Evolutionary conservation across 2,888 invertebrate species (phyloP), one percentile per base, ranked within the genome.

Genomic region (Cinara cedri): DNA sequence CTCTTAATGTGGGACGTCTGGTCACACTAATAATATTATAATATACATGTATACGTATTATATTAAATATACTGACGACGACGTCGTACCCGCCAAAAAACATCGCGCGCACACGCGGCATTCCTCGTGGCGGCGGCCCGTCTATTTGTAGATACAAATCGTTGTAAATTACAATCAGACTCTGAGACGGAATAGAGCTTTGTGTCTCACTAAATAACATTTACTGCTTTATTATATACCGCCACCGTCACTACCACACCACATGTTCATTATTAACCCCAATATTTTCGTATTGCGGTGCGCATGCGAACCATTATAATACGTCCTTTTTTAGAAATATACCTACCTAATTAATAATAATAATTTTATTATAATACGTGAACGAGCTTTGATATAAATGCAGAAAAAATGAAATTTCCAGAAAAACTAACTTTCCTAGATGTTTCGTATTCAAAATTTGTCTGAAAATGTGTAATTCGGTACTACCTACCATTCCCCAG

Each of bases 141-240:
- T 70, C 78, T 78, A 78, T 78, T 78, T 78, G 78, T 78, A 78
- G 78, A 70, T 70, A 78, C 78, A 78, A 78, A 78, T 78, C 78
- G 78, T 62, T 78, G 78, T 78, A 78, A 78, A 78, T 78, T 78
- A 78, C 78, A 78, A 70, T 78, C 70, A 78, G 78, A 78, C 70
- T 21, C 68, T 49, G 78, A 70, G 70, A 78, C 70, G 70, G 44
- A 49, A 78, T 24, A 16, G 54, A 75, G 66, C 78, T 68, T 78
- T 78, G 51, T 78, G 70, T 60, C 70, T 55, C 60, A 78, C 78
- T 78, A 78, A 78, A 78, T 70, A 78, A 78, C 60, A 55, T 60
- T 70, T 62, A 78, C 70, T 68, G 21, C 51, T 74, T 62, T 72
- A 66, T 60, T 71, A 72, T 72, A 19, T 26, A n/a, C 62, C 21